Conservation (phyloP, 2,888 invertebrate genomes). For the Lutraria lutraria region DNA sequence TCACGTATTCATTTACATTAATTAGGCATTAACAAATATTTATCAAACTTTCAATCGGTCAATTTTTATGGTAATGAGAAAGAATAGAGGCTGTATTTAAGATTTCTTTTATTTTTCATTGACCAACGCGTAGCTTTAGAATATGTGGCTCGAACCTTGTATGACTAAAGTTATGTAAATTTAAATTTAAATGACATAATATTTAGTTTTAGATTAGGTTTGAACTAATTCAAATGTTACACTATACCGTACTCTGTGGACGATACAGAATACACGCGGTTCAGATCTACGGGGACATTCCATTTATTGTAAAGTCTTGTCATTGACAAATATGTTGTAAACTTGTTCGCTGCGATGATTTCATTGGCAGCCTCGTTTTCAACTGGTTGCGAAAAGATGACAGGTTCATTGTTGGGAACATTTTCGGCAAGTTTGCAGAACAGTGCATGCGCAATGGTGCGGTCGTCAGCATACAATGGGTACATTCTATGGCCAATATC, state of each 20-base stretch:
- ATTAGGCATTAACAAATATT: no score
- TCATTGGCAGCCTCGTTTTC: conserved; percentile 72
- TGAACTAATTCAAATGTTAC: not conserved
- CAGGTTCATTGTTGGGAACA: conserved; percentile 71
- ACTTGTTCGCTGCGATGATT: conserved; percentile 71
- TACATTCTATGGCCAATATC: conserved; percentile 74
- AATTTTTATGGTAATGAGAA: no score
- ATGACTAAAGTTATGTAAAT: no score
- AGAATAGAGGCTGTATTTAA: no score
- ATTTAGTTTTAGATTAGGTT: no score
- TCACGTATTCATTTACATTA: no score
- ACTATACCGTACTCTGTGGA: conserved; percentile 74
- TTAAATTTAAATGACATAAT: no score
- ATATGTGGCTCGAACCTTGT: no score
- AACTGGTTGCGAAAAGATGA: conserved; percentile 73
- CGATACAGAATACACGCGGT: conserved; percentile 72
- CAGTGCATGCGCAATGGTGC: conserved; percentile 69
- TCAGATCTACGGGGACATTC: conserved; percentile 71
- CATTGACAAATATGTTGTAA: conserved; percentile 74
- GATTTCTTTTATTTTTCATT: no score
- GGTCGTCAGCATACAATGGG: conserved; percentile 74
- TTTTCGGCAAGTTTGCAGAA: conserved; percentile 70
- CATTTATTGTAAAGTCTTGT: conserved; percentile 76
- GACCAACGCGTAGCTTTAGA: no score
- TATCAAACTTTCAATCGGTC: no score